phyloP scores from a whole-genome alignment of 2,113 vertebrate species.

The Formicarius rufipectus region DNA sequence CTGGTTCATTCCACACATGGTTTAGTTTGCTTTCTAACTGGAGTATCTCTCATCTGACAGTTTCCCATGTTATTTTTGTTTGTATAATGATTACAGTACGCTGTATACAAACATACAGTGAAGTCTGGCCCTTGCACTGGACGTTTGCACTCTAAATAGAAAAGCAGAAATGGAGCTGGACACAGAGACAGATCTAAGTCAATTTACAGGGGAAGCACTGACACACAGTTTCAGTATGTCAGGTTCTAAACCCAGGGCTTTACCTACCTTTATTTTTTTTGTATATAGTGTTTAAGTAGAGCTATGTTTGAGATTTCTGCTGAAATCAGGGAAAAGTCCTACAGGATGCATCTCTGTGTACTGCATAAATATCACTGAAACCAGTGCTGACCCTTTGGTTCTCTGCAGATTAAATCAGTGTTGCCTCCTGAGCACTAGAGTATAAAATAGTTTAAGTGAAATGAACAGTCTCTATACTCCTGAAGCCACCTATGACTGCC shows the following conservation, averaged over 20 bases:
- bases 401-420: neutral
- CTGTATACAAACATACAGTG: neutral
- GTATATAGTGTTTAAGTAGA: neutral
- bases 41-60: slow-evolving; percentile 29
- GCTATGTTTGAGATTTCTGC: neutral
- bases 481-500: neutral
- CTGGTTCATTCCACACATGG: neutral
- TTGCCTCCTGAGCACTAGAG: neutral
- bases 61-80: slow-evolving; percentile 44
- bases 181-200: neutral
- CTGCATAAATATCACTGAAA: neutral
- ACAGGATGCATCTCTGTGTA: neutral
- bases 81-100: neutral
- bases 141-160: neutral
- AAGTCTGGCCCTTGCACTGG: neutral
- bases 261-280: neutral
- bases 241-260: neutral
- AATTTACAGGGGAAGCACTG: neutral
- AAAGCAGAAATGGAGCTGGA: neutral
- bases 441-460: neutral
- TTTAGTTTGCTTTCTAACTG: slow-evolving; percentile 22
- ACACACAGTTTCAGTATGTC: neutral
- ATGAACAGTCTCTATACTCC: neutral
- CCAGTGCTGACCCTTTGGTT: neutral
- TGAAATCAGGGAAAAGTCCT: neutral